These are phyloP conservation scores for Amphiprion ocellaris DNA, from an alignment of 2,113 vertebrate genomes.

Conservation along the genomic window DNA sequence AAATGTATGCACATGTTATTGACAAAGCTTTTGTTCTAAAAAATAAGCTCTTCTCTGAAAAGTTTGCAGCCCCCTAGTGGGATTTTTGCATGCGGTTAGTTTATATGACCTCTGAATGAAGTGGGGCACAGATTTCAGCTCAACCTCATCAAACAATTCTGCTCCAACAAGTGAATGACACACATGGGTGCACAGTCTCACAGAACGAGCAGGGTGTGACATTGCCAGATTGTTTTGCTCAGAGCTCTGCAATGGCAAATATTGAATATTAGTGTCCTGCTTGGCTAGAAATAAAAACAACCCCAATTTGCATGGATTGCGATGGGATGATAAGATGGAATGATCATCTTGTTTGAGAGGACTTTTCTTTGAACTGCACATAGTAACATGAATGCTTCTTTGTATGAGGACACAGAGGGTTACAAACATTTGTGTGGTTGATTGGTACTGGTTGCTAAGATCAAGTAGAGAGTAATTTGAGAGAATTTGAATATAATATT, in stretches of 20 bases:
- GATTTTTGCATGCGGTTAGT: background rate
- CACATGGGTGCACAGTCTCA: constrained; percentile 52
- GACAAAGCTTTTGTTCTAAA: background rate
- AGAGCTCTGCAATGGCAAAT: constrained; percentile 35
- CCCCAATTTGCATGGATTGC: background rate
- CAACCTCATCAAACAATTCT: constrained; percentile 41
- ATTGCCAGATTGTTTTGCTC: constrained; percentile 45
- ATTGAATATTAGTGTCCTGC: constrained; percentile 51
- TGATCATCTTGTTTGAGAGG: constrained; percentile 12
- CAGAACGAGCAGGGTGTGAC: constrained; percentile 40
- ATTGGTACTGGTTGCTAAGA: too few relatives aligned
- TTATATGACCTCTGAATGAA: constrained; percentile 22
- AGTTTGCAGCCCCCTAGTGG: background rate
- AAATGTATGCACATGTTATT: background rate
- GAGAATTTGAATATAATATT: too few relatives aligned
- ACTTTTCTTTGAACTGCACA: background rate
- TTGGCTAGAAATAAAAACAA: constrained; percentile 8
- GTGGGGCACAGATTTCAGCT: constrained; percentile 40
- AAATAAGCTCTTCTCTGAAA: background rate
- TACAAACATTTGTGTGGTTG: background rate
- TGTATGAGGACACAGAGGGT: background rate
- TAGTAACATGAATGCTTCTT: background rate
- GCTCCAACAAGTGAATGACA: constrained; percentile 38
- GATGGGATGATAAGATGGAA: constrained; percentile 18
- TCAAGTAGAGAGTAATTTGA: too few relatives aligned